A percentile compares a stretch with the other conserved stretches of the same genome.
These are phyloP conservation scores for Pilophorus perplexus DNA, from an alignment of 2,888 invertebrate species.

Conservation along the genomic window DNA sequence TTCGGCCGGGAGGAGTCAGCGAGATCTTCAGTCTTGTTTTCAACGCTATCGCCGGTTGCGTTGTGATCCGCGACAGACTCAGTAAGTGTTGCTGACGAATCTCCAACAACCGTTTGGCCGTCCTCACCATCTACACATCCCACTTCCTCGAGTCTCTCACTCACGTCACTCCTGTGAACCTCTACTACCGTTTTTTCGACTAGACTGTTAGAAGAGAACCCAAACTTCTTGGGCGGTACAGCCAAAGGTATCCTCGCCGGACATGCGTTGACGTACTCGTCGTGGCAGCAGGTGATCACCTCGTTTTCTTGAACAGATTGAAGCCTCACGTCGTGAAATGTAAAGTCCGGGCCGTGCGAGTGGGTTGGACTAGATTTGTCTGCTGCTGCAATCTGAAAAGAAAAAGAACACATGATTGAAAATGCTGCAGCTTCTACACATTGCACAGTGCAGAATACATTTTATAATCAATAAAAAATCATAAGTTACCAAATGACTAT, in stretches of 20 bases:
- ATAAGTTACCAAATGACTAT: not conserved
- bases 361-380: conserved; percentile 37
- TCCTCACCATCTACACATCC: not conserved
- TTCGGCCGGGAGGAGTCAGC: not conserved
- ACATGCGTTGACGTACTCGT: conserved; percentile 38
- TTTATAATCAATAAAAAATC: no score
- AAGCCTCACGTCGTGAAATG: conserved; percentile 31
- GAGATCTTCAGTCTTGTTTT: not conserved
- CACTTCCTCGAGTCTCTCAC: not conserved
- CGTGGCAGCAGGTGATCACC: conserved; percentile 6
- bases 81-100: no score
- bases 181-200: conserved; percentile 39
- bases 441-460: no score
- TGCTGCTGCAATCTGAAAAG: conserved; percentile 22
- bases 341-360: conserved; percentile 31
- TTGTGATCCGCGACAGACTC: not conserved
- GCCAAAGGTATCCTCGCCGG: conserved; percentile 20
- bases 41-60: not conserved
- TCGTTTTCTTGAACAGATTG: conserved; percentile 33
- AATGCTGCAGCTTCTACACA: no score
- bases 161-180: conserved; percentile 43
- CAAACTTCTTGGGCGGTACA: conserved; percentile 12
- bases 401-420: not conserved
- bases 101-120: no score
- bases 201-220: conserved; percentile 28